Evolutionary conservation across 2,888 invertebrate species (phyloP).

Genomic region (Mellilla xanthometata): DNA sequence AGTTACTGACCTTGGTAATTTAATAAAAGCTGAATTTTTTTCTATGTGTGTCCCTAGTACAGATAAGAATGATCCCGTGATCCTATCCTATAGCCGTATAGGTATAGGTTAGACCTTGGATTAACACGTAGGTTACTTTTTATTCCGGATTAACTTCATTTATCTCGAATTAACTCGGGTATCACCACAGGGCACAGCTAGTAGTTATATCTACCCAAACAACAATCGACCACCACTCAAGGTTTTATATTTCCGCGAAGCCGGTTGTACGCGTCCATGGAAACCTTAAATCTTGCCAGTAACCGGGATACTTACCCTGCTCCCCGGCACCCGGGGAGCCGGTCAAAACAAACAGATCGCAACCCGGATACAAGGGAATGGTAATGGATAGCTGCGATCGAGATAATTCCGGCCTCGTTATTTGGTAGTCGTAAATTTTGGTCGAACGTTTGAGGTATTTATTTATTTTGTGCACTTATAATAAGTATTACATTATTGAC

Average conservation of each 20-base stretch:
- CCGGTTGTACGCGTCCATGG: conserved; percentile 52
- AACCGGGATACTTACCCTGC: conserved; percentile 49
- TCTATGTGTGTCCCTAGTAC: too few relatives aligned
- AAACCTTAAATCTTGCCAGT: conserved; percentile 58
- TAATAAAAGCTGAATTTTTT: too few relatives aligned
- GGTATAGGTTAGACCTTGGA: too few relatives aligned
- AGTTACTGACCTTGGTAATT: too few relatives aligned
- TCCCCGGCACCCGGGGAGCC: conserved; percentile 19
- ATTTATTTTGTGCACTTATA: too few relatives aligned
- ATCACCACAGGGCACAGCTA: too few relatives aligned
- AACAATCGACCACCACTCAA: conserved; percentile 58
- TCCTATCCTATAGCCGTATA: too few relatives aligned
- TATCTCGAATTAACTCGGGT: too few relatives aligned
- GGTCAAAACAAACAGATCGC: conserved; percentile 51
- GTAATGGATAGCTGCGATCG: conserved; percentile 35
- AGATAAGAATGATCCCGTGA: too few relatives aligned
- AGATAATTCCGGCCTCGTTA: conserved; percentile 10
- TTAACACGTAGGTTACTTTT: too few relatives aligned
- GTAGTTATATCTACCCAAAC: not conserved
- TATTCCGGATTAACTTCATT: too few relatives aligned
- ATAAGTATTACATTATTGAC: too few relatives aligned
- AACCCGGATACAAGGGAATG: conserved; percentile 42
- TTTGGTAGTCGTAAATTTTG: conserved; percentile 6
- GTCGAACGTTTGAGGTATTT: conserved; percentile 1
- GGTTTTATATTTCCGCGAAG: conserved; percentile 53